Conservation (phyloP, 2,888 invertebrate genomes). For the Willowsia nigromaculata region DNA sequence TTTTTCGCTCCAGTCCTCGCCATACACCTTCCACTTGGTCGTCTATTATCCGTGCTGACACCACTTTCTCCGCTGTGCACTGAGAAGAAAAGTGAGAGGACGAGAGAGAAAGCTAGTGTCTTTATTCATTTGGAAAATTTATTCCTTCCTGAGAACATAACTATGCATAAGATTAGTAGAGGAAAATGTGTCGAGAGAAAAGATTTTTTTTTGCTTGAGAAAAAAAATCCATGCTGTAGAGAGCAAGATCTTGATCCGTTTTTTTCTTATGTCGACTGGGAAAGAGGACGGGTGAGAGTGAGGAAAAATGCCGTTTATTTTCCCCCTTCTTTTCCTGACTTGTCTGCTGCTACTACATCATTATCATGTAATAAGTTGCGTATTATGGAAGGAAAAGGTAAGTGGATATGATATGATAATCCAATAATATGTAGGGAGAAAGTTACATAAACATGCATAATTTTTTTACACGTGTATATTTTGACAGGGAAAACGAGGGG, state of each 20-base stretch:
- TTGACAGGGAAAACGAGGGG: slow-evolving; percentile 14
- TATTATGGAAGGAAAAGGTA: neutral
- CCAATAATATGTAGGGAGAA: too few relatives aligned
- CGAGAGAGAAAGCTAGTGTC: neutral
- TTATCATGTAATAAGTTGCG: neutral
- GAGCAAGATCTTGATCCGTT: slow-evolving; percentile 30
- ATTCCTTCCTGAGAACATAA: slow-evolving; percentile 30
- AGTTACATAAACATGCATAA: slow-evolving; percentile 7
- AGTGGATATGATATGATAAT: neutral
- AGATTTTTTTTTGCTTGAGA: slow-evolving; percentile 1
- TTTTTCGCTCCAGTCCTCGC: neutral
- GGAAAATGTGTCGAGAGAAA: neutral
- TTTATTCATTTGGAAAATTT: slow-evolving; percentile 63
- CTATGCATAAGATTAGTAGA: slow-evolving; percentile 48
- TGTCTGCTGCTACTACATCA: neutral
- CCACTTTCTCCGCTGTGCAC: neutral
- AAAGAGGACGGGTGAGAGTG: neutral
- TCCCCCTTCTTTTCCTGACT: neutral
- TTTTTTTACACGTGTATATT: slow-evolving; percentile 30
- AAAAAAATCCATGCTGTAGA: neutral
- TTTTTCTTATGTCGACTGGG: neutral
- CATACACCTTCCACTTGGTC: neutral
- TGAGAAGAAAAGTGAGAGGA: neutral
- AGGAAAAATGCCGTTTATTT: neutral
- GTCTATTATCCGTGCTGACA: neutral